These are phyloP conservation scores for Pteropus rufus DNA, from an alignment of 2,797 vertebrate species.

Conservation along the genomic window DNA sequence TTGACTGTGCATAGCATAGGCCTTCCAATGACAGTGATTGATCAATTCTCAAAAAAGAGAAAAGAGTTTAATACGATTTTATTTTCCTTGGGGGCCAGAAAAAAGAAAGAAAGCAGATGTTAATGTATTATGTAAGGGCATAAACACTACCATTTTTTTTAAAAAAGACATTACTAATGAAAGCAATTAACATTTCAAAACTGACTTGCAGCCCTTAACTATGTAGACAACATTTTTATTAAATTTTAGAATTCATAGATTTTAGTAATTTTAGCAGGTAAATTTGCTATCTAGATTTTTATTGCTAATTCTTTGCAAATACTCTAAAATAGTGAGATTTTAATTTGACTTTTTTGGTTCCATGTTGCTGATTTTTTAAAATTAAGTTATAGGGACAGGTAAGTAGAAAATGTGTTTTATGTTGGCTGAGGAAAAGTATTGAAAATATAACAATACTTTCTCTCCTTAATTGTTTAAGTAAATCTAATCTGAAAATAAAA, in stretches of 20 bases:
- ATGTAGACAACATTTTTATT: neutral
- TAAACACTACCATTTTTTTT: slow-evolving; percentile 6
- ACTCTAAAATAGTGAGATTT: neutral
- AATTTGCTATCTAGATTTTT: neutral
- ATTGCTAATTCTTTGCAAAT: neutral
- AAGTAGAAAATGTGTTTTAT: neutral
- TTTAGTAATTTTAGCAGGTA: slow-evolving; percentile 2
- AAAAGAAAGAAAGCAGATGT: slow-evolving; percentile 33
- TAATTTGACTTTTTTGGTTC: neutral
- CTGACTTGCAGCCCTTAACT: neutral
- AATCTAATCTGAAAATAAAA: neutral
- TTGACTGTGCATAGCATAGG: neutral
- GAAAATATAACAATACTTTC: neutral
- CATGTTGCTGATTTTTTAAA: neutral
- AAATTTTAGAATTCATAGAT: neutral
- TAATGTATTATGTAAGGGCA: neutral
- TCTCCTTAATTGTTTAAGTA: neutral
- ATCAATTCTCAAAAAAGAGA: neutral
- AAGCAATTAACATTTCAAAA: slow-evolving; percentile 46
- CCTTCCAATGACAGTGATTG: neutral
- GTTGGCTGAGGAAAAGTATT: neutral
- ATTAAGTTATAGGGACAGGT: neutral
- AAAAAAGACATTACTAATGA: slow-evolving; percentile 23
- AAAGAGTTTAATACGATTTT: neutral
- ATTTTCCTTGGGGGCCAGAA: neutral